Percentiles rank a stretch among this genome's conserved stretches.
phyloP scores from a whole-genome alignment of 2,797 vertebrate species.

The Falco concolor region DNA sequence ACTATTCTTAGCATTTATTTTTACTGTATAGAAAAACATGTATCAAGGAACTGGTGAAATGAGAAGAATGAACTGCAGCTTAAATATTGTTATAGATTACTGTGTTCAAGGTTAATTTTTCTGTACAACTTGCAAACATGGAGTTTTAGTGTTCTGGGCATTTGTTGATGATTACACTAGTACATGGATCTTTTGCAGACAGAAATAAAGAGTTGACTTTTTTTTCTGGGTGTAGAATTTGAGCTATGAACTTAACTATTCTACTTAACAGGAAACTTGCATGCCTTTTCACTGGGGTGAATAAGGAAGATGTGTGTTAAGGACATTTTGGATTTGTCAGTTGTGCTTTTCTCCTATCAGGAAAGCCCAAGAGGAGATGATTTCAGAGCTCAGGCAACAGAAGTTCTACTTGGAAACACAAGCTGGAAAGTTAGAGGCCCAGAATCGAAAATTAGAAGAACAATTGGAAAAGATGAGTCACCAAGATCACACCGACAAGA shows the following conservation, averaged over 20 bases:
- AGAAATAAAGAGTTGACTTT: neutral
- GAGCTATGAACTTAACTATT: neutral
- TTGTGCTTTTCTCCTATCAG: slow-evolving; percentile 71
- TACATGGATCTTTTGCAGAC: neutral
- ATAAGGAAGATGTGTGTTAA: neutral
- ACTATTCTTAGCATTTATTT: neutral
- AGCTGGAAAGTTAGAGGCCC: slow-evolving; percentile 81
- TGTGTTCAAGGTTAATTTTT: neutral
- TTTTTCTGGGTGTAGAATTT: neutral
- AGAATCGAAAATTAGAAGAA: slow-evolving; percentile 95
- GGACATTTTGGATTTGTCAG: neutral
- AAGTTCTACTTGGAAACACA: slow-evolving; percentile 92
- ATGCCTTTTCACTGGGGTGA: no score
- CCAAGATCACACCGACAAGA: slow-evolving; percentile 95
- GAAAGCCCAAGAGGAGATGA: slow-evolving; percentile 99
- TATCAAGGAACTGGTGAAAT: neutral
- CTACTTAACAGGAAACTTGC: neutral
- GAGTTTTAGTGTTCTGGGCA: neutral
- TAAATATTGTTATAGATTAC: neutral
- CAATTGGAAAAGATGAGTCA: slow-evolving; percentile 97
- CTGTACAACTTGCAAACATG: neutral
- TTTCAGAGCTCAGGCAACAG: slow-evolving; percentile 96
- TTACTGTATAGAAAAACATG: neutral
- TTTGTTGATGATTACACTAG: neutral
- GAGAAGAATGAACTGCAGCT: neutral